phyloP scores from a whole-genome alignment of 2,888 invertebrate species.

The Pediacus dermestoides region DNA sequence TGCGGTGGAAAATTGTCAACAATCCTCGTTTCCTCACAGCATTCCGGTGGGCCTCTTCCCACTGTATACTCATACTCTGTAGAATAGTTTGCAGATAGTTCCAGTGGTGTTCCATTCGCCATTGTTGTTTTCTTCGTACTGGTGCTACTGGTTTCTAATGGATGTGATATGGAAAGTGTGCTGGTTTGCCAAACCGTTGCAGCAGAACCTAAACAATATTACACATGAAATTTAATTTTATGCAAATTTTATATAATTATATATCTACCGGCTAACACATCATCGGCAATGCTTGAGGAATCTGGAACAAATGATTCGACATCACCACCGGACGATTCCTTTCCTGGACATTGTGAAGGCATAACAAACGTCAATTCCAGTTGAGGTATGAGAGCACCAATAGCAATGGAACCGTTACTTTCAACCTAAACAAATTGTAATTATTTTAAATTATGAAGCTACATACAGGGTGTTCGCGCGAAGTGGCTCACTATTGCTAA shows the following conservation, averaged over 20 bases:
- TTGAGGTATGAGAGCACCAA: slow-evolving; percentile 80
- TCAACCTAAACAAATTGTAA: slow-evolving; percentile 48
- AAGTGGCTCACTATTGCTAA: too few relatives aligned
- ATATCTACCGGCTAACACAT: slow-evolving; percentile 51
- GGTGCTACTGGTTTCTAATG: too few relatives aligned
- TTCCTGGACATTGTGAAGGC: slow-evolving; percentile 78
- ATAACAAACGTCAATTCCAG: slow-evolving; percentile 84
- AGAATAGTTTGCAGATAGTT: slow-evolving; percentile 27
- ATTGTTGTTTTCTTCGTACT: slow-evolving; percentile 24
- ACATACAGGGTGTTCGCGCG: too few relatives aligned
- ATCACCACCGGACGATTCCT: slow-evolving; percentile 81
- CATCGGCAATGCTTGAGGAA: slow-evolving; percentile 79
- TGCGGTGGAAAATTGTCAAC: too few relatives aligned
- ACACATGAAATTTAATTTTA: background rate
- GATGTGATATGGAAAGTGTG: slow-evolving; percentile 33
- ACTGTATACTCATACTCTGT: slow-evolving; percentile 26
- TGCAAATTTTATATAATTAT: background rate
- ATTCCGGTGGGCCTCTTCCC: too few relatives aligned
- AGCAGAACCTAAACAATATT: slow-evolving; percentile 33
- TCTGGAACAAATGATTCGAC: slow-evolving; percentile 77
- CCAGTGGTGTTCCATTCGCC: slow-evolving; percentile 28
- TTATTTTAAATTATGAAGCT: too few relatives aligned
- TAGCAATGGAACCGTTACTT: slow-evolving; percentile 57
- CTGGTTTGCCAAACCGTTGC: slow-evolving; percentile 42
- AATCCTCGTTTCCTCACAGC: too few relatives aligned